Conservation (phyloP, 2,113 vertebrate species). For the Phalacrocorax brasilianus region DNA sequence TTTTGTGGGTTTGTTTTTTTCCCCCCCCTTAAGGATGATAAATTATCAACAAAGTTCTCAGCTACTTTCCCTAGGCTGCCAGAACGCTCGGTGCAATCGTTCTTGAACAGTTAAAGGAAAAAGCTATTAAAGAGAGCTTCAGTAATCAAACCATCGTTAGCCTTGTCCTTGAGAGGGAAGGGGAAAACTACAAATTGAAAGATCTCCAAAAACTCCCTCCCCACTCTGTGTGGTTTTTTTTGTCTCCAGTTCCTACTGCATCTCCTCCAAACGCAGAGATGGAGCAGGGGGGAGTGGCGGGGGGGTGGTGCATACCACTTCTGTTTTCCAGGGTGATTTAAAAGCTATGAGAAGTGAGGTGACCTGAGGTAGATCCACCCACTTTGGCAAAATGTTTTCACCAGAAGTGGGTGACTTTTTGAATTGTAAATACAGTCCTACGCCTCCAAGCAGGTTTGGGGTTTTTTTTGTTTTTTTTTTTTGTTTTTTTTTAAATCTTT, state of each 20-base stretch:
- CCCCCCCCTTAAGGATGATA: not conserved
- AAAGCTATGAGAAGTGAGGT: not conserved
- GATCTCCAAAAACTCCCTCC: rapidly evolving
- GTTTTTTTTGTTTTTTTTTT: not conserved
- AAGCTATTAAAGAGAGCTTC: not conserved
- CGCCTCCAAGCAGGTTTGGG: not conserved
- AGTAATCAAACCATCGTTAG: not conserved
- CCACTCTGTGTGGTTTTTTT: rapidly evolving
- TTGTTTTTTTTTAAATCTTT: too few relatives aligned
- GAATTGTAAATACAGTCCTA: not conserved
- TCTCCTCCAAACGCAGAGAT: not conserved
- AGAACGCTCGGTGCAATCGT: not conserved
- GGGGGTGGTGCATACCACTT: not conserved
- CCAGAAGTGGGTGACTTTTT: not conserved
- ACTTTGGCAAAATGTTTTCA: not conserved
- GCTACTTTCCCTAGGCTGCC: not conserved
- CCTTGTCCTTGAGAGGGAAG: not conserved
- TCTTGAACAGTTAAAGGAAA: not conserved
- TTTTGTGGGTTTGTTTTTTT: not conserved
- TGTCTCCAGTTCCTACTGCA: not conserved
- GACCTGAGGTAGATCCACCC: not conserved
- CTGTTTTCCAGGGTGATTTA: not conserved
- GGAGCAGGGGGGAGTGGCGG: too few relatives aligned
- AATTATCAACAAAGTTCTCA: not conserved
- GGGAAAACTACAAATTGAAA: not conserved